Conservation (phyloP, 1,140 invertebrate genomes). For the Pseudomyrmex sp. region DNA sequence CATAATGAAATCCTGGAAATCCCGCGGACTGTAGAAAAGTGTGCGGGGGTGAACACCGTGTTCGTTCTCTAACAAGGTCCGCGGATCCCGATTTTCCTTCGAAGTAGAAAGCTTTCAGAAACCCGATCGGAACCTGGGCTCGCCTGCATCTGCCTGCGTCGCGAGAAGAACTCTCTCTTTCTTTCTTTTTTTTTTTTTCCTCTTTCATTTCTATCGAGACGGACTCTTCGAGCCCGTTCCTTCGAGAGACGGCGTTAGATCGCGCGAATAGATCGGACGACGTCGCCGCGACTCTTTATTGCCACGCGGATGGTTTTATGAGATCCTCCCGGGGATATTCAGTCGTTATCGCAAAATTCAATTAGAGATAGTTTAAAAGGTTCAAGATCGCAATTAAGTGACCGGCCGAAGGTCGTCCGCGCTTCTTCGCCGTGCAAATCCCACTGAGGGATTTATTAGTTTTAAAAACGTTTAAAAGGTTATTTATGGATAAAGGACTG, state of each 20-base stretch:
- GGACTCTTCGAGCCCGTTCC: neutral
- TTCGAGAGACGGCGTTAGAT: neutral
- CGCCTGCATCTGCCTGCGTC: constrained; percentile 16
- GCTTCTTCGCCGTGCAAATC: constrained; percentile 13
- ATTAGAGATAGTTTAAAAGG: constrained; percentile 52
- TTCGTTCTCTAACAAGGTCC: constrained; percentile 18
- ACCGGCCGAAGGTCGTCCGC: constrained; percentile 16
- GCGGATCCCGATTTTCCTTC: constrained; percentile 54
- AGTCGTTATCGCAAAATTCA: constrained; percentile 53
- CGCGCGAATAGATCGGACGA: constrained; percentile 27
- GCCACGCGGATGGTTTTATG: constrained; percentile 37
- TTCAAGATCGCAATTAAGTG: constrained; percentile 54
- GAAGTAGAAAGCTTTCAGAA: constrained; percentile 58
- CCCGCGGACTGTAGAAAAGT: constrained; percentile 39
- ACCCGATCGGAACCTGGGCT: constrained; percentile 38
- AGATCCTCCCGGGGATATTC: constrained; percentile 39
- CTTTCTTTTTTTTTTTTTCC: neutral
- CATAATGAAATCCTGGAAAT: constrained; percentile 73
- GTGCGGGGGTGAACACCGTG: constrained; percentile 39
- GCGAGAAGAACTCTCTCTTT: constrained; percentile 3
- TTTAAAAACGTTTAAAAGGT: constrained; percentile 25
- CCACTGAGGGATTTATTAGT: constrained; percentile 29
- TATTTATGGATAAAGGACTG: constrained; percentile 25
- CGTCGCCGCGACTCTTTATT: constrained; percentile 47
- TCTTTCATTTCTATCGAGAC: neutral